These are phyloP conservation scores for Idris sp. DNA, from an alignment of 1,140 invertebrate species.

Conservation along the genomic window DNA sequence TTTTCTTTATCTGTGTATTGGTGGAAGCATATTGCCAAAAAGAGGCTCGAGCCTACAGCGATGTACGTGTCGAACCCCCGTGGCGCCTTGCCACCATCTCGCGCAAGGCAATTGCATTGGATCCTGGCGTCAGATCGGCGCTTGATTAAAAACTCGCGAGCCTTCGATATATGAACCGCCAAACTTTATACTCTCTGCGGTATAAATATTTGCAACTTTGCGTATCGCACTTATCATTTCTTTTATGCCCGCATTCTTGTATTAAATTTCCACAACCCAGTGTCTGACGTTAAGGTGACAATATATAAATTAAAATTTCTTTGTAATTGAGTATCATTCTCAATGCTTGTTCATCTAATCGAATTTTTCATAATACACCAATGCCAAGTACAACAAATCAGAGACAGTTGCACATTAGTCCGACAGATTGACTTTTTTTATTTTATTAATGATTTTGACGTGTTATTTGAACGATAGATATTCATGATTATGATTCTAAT, in stretches of 20 bases:
- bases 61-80: slow-evolving; percentile 77
- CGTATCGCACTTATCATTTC: slow-evolving; percentile 27
- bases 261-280: slow-evolving; percentile 40
- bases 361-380: too few species aligned
- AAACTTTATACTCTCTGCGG: slow-evolving; percentile 68
- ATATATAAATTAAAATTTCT: slow-evolving; percentile 49
- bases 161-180: slow-evolving; percentile 74
- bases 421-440: too few species aligned
- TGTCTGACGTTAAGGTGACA: too few species aligned
- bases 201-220: slow-evolving; percentile 55
- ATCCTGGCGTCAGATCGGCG: slow-evolving; percentile 73
- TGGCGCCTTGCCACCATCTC: slow-evolving; percentile 76
- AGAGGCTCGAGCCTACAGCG: slow-evolving; percentile 48
- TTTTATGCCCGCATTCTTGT: slow-evolving; percentile 16
- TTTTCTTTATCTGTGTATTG: slow-evolving; percentile 27
- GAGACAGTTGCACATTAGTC: too few species aligned
- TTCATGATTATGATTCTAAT: slow-evolving; percentile 53
- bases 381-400: too few species aligned
- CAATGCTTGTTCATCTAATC: too few species aligned
- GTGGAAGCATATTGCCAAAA: slow-evolving; percentile 19
- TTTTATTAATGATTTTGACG: too few species aligned
- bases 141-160: slow-evolving; percentile 79
- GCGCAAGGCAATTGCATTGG: slow-evolving; percentile 70
- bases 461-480: slow-evolving; percentile 29
- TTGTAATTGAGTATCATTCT: too few species aligned